phyloP scores from a whole-genome alignment of 2,888 invertebrate species.

The Adineta ricciae region DNA sequence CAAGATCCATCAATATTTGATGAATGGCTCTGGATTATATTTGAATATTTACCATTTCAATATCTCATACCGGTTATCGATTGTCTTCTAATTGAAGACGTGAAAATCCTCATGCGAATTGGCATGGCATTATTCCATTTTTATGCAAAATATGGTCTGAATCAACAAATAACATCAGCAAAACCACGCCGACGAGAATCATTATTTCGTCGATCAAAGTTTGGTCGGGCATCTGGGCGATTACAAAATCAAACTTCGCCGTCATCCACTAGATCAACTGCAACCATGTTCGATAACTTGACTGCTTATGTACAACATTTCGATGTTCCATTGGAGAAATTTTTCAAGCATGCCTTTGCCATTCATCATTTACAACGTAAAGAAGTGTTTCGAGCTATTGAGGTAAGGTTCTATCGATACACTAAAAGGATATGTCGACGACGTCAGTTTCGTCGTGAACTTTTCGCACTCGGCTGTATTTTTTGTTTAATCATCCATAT shows the following conservation, averaged over 20 bases:
- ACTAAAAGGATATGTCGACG: not conserved
- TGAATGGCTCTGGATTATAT: constrained; percentile 29
- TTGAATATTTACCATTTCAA: constrained; percentile 28
- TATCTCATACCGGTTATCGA: constrained; percentile 31
- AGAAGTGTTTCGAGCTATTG: not conserved
- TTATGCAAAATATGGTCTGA: constrained; percentile 13
- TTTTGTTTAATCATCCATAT: too few species aligned
- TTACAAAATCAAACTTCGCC: not conserved
- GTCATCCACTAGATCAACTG: not conserved
- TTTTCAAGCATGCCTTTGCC: constrained; percentile 2
- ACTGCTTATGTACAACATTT: not conserved
- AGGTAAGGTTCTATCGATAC: not conserved
- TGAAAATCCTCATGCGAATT: constrained; percentile 26
- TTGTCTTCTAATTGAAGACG: constrained; percentile 33
- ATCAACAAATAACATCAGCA: not conserved
- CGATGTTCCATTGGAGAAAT: not conserved
- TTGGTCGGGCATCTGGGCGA: not conserved
- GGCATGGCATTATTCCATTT: constrained; percentile 22
- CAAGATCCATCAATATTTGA: constrained; percentile 18
- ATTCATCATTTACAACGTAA: constrained; percentile 14
- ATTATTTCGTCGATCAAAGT: not conserved
- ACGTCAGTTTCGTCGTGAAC: too few species aligned
- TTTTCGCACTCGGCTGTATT: not conserved
- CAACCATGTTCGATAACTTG: not conserved
- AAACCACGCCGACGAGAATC: not conserved